Evolutionary conservation across 2,797 vertebrate genomes (phyloP), one percentile per base, ranked within the genome.

Genomic region (Momotus momota): DNA sequence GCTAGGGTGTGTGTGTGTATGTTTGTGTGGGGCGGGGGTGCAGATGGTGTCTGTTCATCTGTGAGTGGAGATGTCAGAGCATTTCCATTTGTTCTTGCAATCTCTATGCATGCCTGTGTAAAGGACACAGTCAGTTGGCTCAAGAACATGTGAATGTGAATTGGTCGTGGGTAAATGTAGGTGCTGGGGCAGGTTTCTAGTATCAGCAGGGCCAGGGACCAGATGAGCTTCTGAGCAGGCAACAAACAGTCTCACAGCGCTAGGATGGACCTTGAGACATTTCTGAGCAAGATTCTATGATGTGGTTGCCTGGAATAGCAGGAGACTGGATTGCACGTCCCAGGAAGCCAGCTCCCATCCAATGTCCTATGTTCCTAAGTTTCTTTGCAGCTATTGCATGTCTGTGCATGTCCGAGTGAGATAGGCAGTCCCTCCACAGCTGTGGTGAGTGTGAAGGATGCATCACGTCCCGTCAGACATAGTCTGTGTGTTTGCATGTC

Each of bases 41-140:
- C 57, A 49, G 57, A 43, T 16, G 23, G 62, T 40, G 49, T n/a
- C 58, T 67, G 23, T 79, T 90, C 60, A 77, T 58, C 45, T 80
- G 67, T 45, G 23, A 61, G 46, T 7, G 33, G 51, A 64, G 23
- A 55, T 45, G 79, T 86, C 19, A 26, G 80, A 88, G 38, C 41
- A 14, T 33, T 85, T 91, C 41, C 35, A 20, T 72, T 72, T 67
- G 52, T 57, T 82, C 27, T 78, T 43, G 10, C 35, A 79, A 38
- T 9, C 25, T 75, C 49, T 40, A 0, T 3, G 5, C 0, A 0
- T 71, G 46, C 35, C 49, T 0, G 0, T 33, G 62, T 49, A 73
- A 95, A 62, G 74, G 62, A 67, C 3, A 9, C 7, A 15, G 55
- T 18, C 64, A 35, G 23, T n/a, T 73, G 71, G 52, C 61, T 52